Percentiles rank a stretch among this genome's conserved stretches.
phyloP scores from a whole-genome alignment of 2,113 vertebrate genomes.

The Malurus elegans region DNA sequence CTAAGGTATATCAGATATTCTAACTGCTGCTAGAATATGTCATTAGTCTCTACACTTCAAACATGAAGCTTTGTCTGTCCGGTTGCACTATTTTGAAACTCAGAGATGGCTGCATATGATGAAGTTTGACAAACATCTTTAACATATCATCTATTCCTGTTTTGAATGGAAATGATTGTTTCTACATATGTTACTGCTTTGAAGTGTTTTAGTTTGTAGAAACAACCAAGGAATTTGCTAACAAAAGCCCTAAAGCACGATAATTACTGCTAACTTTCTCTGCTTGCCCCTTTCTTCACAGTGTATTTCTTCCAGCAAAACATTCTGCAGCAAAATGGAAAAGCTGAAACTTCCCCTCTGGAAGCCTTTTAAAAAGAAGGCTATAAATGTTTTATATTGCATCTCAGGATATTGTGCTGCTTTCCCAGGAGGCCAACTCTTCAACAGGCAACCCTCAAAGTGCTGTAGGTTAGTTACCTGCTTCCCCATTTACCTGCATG shows the following conservation, averaged over 20 bases:
- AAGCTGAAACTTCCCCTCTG: conserved; percentile 14
- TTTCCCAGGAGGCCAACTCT: conserved; percentile 14
- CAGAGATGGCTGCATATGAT: neutral
- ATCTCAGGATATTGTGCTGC: neutral
- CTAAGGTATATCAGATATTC: neutral
- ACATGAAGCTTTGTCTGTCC: neutral
- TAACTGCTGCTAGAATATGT: neutral
- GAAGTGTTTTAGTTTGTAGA: neutral
- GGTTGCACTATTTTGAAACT: neutral
- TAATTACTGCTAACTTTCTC: neutral
- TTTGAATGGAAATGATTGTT: neutral
- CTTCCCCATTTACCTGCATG: conserved; percentile 3
- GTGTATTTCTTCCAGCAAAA: neutral
- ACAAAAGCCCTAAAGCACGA: neutral
- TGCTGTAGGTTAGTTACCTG: conserved; percentile 7
- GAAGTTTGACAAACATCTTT: neutral
- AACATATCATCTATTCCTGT: neutral
- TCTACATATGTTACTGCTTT: neutral
- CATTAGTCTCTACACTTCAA: neutral
- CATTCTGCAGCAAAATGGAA: neutral
- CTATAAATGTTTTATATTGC: conserved; percentile 38
- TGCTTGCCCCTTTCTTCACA: neutral
- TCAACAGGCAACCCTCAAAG: neutral
- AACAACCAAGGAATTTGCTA: neutral
- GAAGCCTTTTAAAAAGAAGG: conserved; percentile 23